Evolutionary conservation across 92 coral and sea anemone genomes (phyloP), one percentile per base, ranked within the genome.

Genomic region (Actinernus sp.): DNA sequence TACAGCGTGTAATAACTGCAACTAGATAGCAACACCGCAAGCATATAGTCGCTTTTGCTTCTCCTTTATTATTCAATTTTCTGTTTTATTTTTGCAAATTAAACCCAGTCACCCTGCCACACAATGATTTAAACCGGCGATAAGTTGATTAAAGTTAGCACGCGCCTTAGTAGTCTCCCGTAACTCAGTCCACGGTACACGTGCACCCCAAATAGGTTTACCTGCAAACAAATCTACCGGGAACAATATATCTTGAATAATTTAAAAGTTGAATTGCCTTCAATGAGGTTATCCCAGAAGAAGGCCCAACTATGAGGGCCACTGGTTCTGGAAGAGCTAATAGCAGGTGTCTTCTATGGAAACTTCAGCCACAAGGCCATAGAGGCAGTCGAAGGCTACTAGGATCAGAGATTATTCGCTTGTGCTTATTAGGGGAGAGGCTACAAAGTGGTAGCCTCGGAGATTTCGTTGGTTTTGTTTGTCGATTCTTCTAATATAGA

Each of bases 261-360:
- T 77, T 84, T 49, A 69, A 59, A 62, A 49, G 65, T 74, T 80
- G 57, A 70, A 58, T 80, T 78, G 82, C 84, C 86, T 63, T 85
- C 88, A 75, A 89, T 75, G 74, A 72, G 68, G 67, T 77, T 68
- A 36, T 49, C 73, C 84, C 88, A 44, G 68, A 71, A 61, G 73
- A 52, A 57, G 45, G 73, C 46, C 58, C 59, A 78, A 58, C 82
- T 52, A 39, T 47, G 80, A 46, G 64, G 76, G 91, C 90, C 88
- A 78, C 85, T 88, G 91, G 95, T 65, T 47, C 58, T 31, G 84
- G 84, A 54, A 56, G 56, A 61, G 33, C 39, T 2, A 26, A 63
- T 54, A 59, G 23, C 96, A 89, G 96, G 96, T 89, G 96, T 37
- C 96, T 73, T 64, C 96, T 69, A 85, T 89, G 37, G 96, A 61